A percentile compares a stretch with the other conserved stretches of the same genome.
Evolutionary conservation across 2,797 vertebrate genomes (phyloP).

Genomic region (Mus minutoides): DNA sequence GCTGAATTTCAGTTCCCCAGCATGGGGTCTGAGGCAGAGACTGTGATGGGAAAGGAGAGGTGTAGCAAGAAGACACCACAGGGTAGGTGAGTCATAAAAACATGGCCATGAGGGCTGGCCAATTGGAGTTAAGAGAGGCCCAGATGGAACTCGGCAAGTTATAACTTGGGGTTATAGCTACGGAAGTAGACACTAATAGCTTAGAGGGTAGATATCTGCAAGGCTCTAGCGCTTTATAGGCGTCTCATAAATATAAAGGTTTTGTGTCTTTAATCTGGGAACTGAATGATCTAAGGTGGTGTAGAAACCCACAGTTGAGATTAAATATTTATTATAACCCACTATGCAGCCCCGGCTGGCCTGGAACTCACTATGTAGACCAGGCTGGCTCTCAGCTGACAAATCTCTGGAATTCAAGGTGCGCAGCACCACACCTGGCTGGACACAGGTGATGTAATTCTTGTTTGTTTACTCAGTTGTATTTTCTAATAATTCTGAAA

Average conservation of each 20-base stretch:
- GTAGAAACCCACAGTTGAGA: not conserved
- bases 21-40: not conserved
- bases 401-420: not conserved
- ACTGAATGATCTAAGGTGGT: not conserved
- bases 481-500: constrained; percentile 23
- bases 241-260: not conserved
- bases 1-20: too few relatives aligned
- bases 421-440: too few relatives aligned
- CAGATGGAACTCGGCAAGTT: not conserved
- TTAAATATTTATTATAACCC: not conserved
- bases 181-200: not conserved
- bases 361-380: not conserved
- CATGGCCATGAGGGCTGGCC: not conserved
- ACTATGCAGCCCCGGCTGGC: not conserved
- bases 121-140: not conserved
- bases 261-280: not conserved
- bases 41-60: not conserved
- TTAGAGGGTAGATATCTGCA: not conserved
- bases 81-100: not conserved
- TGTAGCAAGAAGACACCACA: not conserved
- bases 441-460: not conserved
- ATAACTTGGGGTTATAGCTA: not conserved
- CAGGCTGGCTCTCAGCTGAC: not conserved
- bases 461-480: constrained; percentile 13
- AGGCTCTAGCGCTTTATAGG: not conserved